phyloP scores from a whole-genome alignment of 2,113 vertebrate species.

The Podarcis raffonei region DNA sequence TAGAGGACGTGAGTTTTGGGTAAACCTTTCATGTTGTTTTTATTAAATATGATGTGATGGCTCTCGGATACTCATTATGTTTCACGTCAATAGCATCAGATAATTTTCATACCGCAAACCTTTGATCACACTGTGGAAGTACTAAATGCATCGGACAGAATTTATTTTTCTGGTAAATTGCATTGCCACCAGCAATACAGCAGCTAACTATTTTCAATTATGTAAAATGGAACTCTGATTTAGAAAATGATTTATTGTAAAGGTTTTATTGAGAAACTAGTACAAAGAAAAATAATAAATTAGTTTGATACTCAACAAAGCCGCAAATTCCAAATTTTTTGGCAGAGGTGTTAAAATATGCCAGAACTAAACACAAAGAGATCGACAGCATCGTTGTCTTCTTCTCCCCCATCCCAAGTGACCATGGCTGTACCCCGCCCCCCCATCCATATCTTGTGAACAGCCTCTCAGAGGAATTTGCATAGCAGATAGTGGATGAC shows the following conservation, averaged over 20 bases:
- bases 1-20: background rate
- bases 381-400: background rate
- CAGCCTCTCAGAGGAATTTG: background rate
- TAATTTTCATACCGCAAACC: background rate
- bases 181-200: background rate
- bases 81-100: slow-evolving; percentile 16
- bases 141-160: background rate
- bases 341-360: background rate
- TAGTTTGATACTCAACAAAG: background rate
- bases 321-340: background rate
- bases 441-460: background rate
- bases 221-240: slow-evolving; percentile 10
- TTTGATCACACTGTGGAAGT: slow-evolving; percentile 3
- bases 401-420: background rate
- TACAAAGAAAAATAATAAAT: background rate
- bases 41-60: slow-evolving; percentile 6
- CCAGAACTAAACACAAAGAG: background rate
- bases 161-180: background rate
- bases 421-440: background rate
- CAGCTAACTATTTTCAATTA: background rate
- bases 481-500: background rate
- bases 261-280: background rate
- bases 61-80: background rate
- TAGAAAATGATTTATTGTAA: background rate
- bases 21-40: slow-evolving; percentile 6